Evolutionary conservation across 2,797 vertebrate genomes (phyloP), one percentile per base, ranked within the genome.

Genomic region (Neosilurus mollespiculum): DNA sequence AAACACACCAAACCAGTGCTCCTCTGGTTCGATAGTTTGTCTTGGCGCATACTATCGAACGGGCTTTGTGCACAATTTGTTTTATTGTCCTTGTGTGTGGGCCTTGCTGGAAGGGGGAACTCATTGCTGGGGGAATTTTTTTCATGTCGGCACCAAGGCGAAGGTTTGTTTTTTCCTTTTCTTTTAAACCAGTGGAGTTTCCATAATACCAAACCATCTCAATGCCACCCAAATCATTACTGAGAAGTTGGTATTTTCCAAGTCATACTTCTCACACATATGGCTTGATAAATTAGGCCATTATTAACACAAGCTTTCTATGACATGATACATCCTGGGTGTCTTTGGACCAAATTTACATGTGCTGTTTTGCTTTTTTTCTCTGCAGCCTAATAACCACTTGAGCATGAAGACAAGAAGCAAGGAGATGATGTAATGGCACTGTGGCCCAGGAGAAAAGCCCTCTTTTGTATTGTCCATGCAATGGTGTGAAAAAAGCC

Each of bases 401-500:
- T 83, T 85, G 83, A 89, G 80, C 86, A 88, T 88, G 90, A 88
- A 84, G 89, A 88, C 73, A 67, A 89, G 86, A 77, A 86, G 76
- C 9, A 18, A 78, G 87, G 80, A 75, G 80, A 83, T 90, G 91
- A 93, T 77, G 89, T 90, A 90, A 90, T 90, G 86, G 61, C 54
- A 9, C 20, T 80, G 73, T 37, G 49, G 87, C 83, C 85, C 86
- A 49, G 84, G 86, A 88, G 90, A 80, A 86, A 85, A 87, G 86
- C 81, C 58, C 69, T 67, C 83, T 83, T 86, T 83, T 88, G 87
- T 88, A 67, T 86, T 72, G 54, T 67, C 54, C 83, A 81, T 76
- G 90, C 87, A 67, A 87, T 78, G 84, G 86, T 90, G 89, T 93
- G 90, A 92, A 88, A 86, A 80, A 88, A 76, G 11, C 78, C 78